Base-by-base conservation (phyloP, 2,888 invertebrate species). In the Isotomurus palustris region DNA sequence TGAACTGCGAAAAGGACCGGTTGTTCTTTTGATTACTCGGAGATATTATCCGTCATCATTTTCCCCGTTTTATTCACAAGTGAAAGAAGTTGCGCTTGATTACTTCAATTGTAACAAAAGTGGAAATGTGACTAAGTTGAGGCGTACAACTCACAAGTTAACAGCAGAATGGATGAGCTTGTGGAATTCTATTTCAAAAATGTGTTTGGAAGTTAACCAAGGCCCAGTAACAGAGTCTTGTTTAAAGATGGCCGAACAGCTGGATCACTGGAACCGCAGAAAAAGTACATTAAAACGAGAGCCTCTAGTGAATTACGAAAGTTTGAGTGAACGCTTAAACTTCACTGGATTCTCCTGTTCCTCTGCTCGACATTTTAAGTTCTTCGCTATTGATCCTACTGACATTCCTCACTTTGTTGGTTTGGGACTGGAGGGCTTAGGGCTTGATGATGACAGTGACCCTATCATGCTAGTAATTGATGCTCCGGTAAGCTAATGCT, bases 81-180 rank as follows among this genome's bases (percentile, higher is more conserved):
- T 67, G 5, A 68, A 68, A 53, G 70, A 68, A 57, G 60, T 70
- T 8, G 70, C 68, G 27, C 41, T 70, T 12, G 70, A 70, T 45
- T 70, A 70, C 29, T 70, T 63, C 56, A 70, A 70, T 35, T 70
- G 70, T 35, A 70, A 70, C 51, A 64, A 62, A 54, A 70, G 70
- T 56, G 64, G 66, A 44, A 70, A 70, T 52, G 68, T 70, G 1
- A 70, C 70, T 1, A 63, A 61, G 29, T 52, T 70, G 2, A 44
- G 70, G 53, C 53, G 68, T 24, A 64, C 62, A 22, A 56, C 59
- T 3, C 70, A 70, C 35, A 64, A 68, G 55, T 53, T 68, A 6
- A 70, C 67, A 53, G 2, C 41, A 68, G 70, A 70, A 47, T 68
- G 67, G 67, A 53, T 67, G 28, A 62, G 64, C 4, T 32, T 70